Evolutionary conservation across 2,797 vertebrate genomes (phyloP).

Genomic region (Hirundo rustica): DNA sequence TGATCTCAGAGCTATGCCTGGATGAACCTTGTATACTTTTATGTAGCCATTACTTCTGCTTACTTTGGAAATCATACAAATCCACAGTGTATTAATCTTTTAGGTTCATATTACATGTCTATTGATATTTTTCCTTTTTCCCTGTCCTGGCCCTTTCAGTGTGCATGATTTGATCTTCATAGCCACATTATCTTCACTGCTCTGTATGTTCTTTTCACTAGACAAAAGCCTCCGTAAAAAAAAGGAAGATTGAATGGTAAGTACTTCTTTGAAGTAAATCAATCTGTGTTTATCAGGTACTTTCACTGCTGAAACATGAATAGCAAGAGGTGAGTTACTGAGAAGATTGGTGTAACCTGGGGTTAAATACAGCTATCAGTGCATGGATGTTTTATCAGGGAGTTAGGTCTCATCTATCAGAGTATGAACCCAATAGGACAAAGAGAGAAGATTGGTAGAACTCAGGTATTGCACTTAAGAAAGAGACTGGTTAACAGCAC

Average conservation of each 20-base stretch:
- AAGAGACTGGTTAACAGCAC: neutral
- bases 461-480: neutral
- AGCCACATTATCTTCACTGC: neutral
- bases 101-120: neutral
- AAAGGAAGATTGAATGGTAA: neutral
- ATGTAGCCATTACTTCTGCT: neutral
- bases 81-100: neutral
- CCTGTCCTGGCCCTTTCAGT: neutral
- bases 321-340: neutral
- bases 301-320: neutral
- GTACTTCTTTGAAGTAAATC: neutral
- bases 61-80: neutral
- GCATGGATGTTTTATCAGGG: neutral
- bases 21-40: neutral
- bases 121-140: neutral
- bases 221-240: neutral
- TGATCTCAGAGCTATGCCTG: neutral
- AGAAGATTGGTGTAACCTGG: neutral
- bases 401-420: neutral
- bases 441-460: neutral
- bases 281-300: neutral
- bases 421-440: neutral
- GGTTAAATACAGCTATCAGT: neutral
- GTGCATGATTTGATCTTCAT: neutral
- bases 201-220: neutral